These are phyloP conservation scores for Stenotaenia linearis DNA, from an alignment of 2,888 invertebrate genomes.

Conservation along the genomic window DNA sequence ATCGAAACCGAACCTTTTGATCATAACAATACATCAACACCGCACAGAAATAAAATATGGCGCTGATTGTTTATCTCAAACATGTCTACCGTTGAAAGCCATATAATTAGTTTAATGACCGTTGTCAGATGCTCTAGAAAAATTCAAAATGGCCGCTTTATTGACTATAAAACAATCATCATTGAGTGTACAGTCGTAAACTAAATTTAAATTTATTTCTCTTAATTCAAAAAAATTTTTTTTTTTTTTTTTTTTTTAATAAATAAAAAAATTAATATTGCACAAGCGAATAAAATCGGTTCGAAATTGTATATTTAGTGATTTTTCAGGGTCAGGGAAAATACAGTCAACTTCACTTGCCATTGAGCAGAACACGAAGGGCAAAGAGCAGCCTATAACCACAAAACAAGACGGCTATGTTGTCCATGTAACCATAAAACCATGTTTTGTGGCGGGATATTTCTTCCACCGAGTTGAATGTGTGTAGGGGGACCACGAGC, in stretches of 20 bases:
- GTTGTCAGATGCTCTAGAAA: background rate
- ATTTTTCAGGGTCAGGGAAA: background rate
- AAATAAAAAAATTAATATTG: background rate
- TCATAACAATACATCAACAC: too few species aligned
- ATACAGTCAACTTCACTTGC: constrained; percentile 13
- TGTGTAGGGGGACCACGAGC: background rate
- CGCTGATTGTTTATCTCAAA: background rate
- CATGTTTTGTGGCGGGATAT: constrained; percentile 21
- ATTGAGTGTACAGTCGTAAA: background rate
- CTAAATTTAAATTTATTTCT: background rate
- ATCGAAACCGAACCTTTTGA: too few species aligned
- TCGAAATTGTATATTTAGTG: background rate
- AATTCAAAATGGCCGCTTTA: background rate
- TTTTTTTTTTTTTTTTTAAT: background rate
- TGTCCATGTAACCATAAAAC: constrained; percentile 24
- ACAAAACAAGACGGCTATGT: constrained; percentile 26
- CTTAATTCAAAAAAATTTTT: background rate
- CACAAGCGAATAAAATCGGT: background rate
- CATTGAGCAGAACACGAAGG: background rate
- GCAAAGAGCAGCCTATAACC: constrained; percentile 20
- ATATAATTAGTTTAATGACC: background rate
- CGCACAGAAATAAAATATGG: background rate
- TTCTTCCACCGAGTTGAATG: constrained; percentile 12
- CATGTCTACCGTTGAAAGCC: background rate
- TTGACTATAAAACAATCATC: too few species aligned